These are phyloP conservation scores for Mormyrus lacerda DNA, from an alignment of 2,113 vertebrate species.

Conservation along the genomic window DNA sequence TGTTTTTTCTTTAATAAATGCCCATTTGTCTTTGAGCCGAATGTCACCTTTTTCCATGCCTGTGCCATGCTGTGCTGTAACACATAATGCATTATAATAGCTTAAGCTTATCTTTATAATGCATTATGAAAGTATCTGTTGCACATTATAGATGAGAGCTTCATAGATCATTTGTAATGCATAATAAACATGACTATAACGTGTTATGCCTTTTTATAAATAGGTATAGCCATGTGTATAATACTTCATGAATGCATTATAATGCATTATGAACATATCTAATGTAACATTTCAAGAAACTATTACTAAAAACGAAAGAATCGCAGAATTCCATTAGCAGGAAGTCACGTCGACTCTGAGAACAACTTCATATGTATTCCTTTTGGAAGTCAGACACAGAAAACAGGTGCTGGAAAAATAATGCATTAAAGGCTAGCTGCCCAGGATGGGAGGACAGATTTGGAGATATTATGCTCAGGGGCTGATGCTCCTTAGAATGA, in stretches of 20 bases:
- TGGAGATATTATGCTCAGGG: slow-evolving; percentile 73
- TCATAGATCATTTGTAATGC: not conserved
- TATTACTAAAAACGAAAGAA: slow-evolving; percentile 24
- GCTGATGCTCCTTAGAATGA: slow-evolving; percentile 59
- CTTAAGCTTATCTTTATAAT: not conserved
- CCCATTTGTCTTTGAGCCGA: too few relatives aligned
- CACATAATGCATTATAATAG: not conserved
- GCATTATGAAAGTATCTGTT: not conserved
- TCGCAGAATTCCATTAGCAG: slow-evolving; percentile 41
- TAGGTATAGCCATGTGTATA: not conserved
- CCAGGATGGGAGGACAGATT: slow-evolving; percentile 59
- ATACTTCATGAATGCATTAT: not conserved
- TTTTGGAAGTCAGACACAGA: not conserved
- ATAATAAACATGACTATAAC: not conserved
- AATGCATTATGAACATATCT: too few relatives aligned
- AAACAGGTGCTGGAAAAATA: slow-evolving; percentile 34
- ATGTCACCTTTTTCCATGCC: too few relatives aligned
- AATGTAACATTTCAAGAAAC: not conserved
- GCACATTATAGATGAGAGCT: not conserved
- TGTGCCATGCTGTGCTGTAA: too few relatives aligned
- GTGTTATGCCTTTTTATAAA: too few relatives aligned
- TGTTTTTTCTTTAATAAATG: too few relatives aligned
- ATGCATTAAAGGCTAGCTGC: slow-evolving; percentile 66
- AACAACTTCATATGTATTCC: slow-evolving; percentile 28
- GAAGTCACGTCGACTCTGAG: slow-evolving; percentile 42